Conservation (phyloP, 2,797 vertebrate species). For the Acestrorhynchus altus region DNA sequence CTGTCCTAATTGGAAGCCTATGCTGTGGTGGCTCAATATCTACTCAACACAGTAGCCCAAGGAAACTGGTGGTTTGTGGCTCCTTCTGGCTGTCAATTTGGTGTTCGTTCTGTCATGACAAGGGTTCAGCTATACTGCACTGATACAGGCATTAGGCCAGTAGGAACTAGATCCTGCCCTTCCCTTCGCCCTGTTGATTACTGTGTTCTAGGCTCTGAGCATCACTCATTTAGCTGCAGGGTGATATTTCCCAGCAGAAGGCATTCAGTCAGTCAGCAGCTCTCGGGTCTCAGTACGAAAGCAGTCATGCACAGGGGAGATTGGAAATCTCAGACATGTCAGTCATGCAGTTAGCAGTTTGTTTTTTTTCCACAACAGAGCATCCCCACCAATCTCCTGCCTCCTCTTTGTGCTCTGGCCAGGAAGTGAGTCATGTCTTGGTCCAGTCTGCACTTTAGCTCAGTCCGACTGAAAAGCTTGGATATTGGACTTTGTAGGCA, state of each 20-base stretch:
- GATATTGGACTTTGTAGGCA: neutral
- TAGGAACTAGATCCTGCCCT: slow-evolving; percentile 18
- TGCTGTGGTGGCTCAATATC: neutral
- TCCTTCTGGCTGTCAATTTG: neutral
- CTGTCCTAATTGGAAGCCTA: neutral
- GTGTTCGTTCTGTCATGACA: neutral
- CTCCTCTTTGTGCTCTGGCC: neutral
- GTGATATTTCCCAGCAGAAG: slow-evolving; percentile 37
- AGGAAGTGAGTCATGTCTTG: slow-evolving; percentile 19
- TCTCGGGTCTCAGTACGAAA: slow-evolving; percentile 26
- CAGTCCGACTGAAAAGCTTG: neutral
- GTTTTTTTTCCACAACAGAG: slow-evolving; percentile 14
- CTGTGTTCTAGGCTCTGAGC: slow-evolving; percentile 32
- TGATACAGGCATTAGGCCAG: neutral
- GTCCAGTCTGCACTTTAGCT: slow-evolving; percentile 17
- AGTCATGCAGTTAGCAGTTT: slow-evolving; percentile 19
- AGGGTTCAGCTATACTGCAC: neutral
- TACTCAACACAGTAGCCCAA: neutral
- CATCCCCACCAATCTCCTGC: slow-evolving; percentile 4
- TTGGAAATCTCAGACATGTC: slow-evolving; percentile 36
- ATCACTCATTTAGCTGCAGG: slow-evolving; percentile 38
- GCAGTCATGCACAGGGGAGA: slow-evolving; percentile 37
- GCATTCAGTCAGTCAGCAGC: slow-evolving; percentile 26
- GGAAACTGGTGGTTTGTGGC: neutral
- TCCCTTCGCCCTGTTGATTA: slow-evolving; percentile 16